Percentiles rank a stretch among this genome's conserved stretches.
Conservation (phyloP, 2,888 invertebrate genomes). For the Cephus spinipes region DNA sequence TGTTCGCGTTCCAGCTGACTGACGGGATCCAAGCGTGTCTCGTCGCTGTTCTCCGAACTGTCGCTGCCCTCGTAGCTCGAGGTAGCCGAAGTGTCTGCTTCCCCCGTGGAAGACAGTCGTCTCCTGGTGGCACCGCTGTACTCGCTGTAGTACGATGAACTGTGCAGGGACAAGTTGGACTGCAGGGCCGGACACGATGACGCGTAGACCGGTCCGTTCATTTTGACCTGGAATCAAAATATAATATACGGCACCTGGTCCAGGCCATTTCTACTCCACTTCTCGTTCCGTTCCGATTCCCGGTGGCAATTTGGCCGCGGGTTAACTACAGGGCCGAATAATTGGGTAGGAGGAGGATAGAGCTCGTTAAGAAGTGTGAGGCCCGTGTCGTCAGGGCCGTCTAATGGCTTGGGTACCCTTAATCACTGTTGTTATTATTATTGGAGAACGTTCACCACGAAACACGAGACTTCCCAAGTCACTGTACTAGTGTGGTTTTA, state of each 20-base stretch:
- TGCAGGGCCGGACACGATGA: constrained; percentile 55
- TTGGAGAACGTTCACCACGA: neutral
- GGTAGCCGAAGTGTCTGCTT: constrained; percentile 68
- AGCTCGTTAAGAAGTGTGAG: neutral
- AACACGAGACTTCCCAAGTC: neutral
- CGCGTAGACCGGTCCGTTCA: constrained; percentile 56
- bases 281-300: neutral
- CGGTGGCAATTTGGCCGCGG: neutral
- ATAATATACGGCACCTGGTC: neutral
- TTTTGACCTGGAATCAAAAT: constrained; percentile 19
- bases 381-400: neutral
- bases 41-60: constrained; percentile 68
- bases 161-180: constrained; percentile 56
- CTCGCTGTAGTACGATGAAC: constrained; percentile 57
- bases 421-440: neutral
- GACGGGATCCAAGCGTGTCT: constrained; percentile 68
- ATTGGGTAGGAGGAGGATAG: neutral
- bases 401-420: neutral
- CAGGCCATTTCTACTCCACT: neutral
- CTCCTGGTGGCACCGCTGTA: constrained; percentile 63
- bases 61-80: constrained; percentile 72
- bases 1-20: constrained; percentile 76
- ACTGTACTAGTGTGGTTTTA: neutral
- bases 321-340: neutral
- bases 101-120: constrained; percentile 73